phyloP scores from a whole-genome alignment of 1,140 invertebrate species.

The Sarcophaga peregrina region DNA sequence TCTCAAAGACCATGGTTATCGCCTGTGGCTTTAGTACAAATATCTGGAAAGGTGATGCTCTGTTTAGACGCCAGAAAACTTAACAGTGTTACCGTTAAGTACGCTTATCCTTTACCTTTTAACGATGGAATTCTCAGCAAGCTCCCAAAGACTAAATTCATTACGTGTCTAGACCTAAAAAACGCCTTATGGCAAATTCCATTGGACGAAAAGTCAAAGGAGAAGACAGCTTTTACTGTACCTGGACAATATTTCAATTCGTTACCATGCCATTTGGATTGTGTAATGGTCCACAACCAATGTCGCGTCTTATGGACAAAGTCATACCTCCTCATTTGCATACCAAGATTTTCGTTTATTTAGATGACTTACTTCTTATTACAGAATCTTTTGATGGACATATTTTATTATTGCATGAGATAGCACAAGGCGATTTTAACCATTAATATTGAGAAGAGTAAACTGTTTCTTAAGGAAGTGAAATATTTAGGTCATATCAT shows the following conservation, averaged over 20 bases:
- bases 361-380: neutral
- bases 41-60: neutral
- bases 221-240: neutral
- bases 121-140: neutral
- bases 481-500: neutral
- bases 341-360: neutral
- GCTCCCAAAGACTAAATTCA: neutral
- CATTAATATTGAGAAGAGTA: neutral
- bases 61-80: slow-evolving; percentile 15
- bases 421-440: neutral
- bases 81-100: neutral
- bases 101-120: neutral
- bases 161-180: neutral
- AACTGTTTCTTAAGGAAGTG: neutral
- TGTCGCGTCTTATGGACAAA: slow-evolving; percentile 18
- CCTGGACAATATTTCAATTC: neutral
- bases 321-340: neutral
- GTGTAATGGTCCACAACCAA: neutral
- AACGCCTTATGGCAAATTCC: neutral
- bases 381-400: neutral
- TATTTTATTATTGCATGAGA: neutral
- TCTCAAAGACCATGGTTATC: neutral
- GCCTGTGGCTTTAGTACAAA: neutral
- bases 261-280: slow-evolving; percentile 3
- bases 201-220: too few relatives aligned